Percentiles rank a stretch among this genome's conserved stretches.
These are phyloP conservation scores for Eretmocerus hayati DNA, from an alignment of 2,888 invertebrate genomes.

Conservation along the genomic window DNA sequence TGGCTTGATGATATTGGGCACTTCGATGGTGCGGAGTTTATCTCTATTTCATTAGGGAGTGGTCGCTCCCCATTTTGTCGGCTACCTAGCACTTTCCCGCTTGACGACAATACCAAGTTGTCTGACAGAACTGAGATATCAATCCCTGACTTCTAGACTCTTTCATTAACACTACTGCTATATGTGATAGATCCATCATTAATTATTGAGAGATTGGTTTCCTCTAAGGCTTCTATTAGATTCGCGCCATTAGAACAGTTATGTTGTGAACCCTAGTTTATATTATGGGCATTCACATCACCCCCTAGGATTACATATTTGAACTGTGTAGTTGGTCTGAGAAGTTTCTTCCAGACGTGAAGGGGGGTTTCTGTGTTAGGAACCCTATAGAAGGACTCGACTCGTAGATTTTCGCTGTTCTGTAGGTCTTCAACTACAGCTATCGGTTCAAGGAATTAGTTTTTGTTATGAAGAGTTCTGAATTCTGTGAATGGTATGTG, in stretches of 20 bases:
- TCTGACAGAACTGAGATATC: neutral
- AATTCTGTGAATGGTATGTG: neutral
- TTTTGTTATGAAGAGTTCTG: neutral
- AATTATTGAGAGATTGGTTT: neutral
- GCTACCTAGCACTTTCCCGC: neutral
- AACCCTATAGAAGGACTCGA: neutral
- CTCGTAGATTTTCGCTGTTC: neutral
- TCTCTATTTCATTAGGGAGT: neutral
- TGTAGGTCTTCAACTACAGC: neutral
- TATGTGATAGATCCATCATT: constrained; percentile 2
- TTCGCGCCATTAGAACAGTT: neutral
- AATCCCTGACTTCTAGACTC: neutral
- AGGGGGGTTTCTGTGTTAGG: neutral
- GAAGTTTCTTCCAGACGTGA: neutral
- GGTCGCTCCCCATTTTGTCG: neutral
- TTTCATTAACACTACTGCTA: neutral
- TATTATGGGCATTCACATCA: constrained; percentile 3
- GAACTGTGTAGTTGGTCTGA: neutral
- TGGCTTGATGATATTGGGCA: neutral
- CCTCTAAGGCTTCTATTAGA: neutral
- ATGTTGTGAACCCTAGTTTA: neutral
- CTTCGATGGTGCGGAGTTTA: neutral
- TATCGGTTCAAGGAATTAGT: neutral
- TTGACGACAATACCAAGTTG: neutral
- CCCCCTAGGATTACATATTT: neutral